A percentile compares a stretch with the other conserved stretches of the same genome.
These are phyloP conservation scores for Biston betularia DNA, from an alignment of 2,888 invertebrate genomes.

Conservation along the genomic window DNA sequence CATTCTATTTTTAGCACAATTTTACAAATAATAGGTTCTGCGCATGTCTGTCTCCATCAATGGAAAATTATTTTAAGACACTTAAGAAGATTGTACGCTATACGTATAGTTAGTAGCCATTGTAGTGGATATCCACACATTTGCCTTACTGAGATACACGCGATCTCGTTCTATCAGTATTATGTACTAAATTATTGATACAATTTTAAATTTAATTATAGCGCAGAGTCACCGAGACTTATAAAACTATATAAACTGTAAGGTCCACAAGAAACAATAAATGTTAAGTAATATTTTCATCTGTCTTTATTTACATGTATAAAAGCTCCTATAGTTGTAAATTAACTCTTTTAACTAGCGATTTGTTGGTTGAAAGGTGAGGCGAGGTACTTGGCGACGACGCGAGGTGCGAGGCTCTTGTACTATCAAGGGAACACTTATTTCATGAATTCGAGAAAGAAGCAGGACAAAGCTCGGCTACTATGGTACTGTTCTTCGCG, in stretches of 20 bases:
- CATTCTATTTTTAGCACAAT: constrained; percentile 46
- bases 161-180: constrained; percentile 16
- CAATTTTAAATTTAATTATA: neutral
- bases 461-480: constrained; percentile 57
- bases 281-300: constrained; percentile 3
- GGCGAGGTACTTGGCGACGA: constrained; percentile 62
- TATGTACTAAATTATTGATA: constrained; percentile 14
- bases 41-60: constrained; percentile 53
- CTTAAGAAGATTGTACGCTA: constrained; percentile 39
- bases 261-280: constrained; percentile 21
- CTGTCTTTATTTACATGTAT: constrained; percentile 16
- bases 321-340: neutral
- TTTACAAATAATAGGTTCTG: constrained; percentile 33
- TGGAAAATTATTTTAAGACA: constrained; percentile 54
- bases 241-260: constrained; percentile 1
- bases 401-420: constrained; percentile 65
- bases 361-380: constrained; percentile 47
- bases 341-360: constrained; percentile 17
- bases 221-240: constrained; percentile 8
- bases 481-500: constrained; percentile 74
- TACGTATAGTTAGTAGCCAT: constrained; percentile 40
- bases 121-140: constrained; percentile 16
- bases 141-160: constrained; percentile 1
- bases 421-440: constrained; percentile 70
- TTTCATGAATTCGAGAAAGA: constrained; percentile 67